A percentile compares a stretch with the other conserved stretches of the same genome.
Conservation (phyloP, 2,797 vertebrate species). For the Cuniculus paca region DNA sequence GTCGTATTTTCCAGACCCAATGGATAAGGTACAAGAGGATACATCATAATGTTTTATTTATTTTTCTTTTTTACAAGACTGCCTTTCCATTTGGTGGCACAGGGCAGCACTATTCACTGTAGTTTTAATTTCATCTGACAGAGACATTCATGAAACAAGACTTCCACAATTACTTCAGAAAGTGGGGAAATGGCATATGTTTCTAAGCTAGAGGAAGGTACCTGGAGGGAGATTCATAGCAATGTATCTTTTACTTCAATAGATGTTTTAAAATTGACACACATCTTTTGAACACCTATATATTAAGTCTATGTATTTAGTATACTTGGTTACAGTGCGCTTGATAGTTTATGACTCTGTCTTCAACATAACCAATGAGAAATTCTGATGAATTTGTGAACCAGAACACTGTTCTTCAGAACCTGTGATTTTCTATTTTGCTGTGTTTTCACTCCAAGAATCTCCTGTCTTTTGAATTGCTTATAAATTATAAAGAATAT, state of each 20-base stretch:
- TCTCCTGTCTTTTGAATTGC: neutral
- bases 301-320: neutral
- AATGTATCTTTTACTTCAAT: neutral
- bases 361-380: neutral
- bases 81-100: neutral
- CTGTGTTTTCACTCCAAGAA: neutral
- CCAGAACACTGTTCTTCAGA: neutral
- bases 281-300: neutral
- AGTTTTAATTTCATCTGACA: neutral
- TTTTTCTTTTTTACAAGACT: neutral
- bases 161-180: neutral
- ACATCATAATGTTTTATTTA: neutral
- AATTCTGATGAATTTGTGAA: neutral
- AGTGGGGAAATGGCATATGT: neutral
- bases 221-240: neutral
- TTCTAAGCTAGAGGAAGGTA: neutral
- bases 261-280: neutral
- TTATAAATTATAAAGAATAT: neutral
- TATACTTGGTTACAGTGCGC: neutral
- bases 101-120: neutral
- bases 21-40: neutral
- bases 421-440: neutral
- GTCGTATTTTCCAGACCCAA: conserved; percentile 21
- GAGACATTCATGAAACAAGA: neutral
- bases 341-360: neutral